These are phyloP conservation scores for Drosophila putrida DNA, from an alignment of 2,888 invertebrate species.

Conservation along the genomic window DNA sequence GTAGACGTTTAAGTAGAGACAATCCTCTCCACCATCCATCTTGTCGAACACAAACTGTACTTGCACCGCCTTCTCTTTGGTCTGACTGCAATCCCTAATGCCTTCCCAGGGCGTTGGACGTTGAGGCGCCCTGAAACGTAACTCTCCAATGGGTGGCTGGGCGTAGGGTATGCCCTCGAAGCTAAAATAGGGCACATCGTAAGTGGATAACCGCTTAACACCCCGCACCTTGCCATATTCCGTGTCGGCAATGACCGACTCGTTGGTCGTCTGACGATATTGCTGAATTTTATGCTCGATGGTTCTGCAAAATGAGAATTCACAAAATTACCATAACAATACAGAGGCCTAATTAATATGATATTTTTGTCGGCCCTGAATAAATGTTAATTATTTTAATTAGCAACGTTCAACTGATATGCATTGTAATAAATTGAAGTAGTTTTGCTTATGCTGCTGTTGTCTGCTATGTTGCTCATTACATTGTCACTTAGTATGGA, in stretches of 20 bases:
- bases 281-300: constrained; percentile 82
- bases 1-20: constrained; percentile 86
- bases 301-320: constrained; percentile 63
- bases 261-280: constrained; percentile 79
- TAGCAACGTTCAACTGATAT: constrained; percentile 45
- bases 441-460: constrained; percentile 50
- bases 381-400: constrained; percentile 62
- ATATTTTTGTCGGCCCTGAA: constrained; percentile 38
- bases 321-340: constrained; percentile 46
- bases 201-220: constrained; percentile 79
- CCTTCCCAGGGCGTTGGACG: constrained; percentile 85
- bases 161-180: constrained; percentile 85
- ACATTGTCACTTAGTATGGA: constrained; percentile 20
- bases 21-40: constrained; percentile 86
- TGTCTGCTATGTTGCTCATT: constrained; percentile 37
- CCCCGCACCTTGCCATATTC: constrained; percentile 83
- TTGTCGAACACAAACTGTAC: constrained; percentile 78
- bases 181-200: constrained; percentile 82
- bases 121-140: constrained; percentile 85
- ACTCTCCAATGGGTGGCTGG: constrained; percentile 84
- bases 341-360: constrained; percentile 29
- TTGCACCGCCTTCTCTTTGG: constrained; percentile 82
- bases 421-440: constrained; percentile 65
- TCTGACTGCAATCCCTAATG: constrained; percentile 83
- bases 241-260: constrained; percentile 81